Percentiles rank a stretch among this genome's conserved stretches.
phyloP scores from a whole-genome alignment of 2,113 vertebrate genomes.

The Sitta europaea region DNA sequence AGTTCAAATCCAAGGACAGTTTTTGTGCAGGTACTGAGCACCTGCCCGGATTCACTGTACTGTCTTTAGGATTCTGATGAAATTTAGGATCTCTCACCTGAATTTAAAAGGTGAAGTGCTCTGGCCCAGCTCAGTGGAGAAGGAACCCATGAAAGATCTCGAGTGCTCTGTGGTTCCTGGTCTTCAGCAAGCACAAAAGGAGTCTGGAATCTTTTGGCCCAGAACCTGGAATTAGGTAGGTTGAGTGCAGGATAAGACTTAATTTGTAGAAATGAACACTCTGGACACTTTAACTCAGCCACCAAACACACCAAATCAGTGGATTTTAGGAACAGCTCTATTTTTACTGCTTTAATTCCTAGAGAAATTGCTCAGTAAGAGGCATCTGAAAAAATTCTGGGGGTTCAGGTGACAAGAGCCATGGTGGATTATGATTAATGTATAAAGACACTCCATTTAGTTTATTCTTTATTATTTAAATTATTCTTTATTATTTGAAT shows the following conservation, averaged over 20 bases:
- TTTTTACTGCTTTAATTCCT: neutral
- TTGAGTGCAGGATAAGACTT: neutral
- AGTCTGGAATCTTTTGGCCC: neutral
- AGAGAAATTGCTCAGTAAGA: neutral
- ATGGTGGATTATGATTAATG: neutral
- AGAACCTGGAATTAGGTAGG: neutral
- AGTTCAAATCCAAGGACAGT: neutral
- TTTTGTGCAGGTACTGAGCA: neutral
- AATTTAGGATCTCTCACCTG: neutral
- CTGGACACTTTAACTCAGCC: neutral
- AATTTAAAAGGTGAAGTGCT: neutral
- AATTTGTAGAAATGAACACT: neutral
- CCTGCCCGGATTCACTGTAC: neutral
- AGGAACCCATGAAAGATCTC: neutral
- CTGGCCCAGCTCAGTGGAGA: neutral
- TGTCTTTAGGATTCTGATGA: neutral
- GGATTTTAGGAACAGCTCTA: neutral
- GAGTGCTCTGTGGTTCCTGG: neutral
- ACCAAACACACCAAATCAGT: fast-evolving
- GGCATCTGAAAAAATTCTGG: neutral
- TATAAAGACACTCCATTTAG: neutral
- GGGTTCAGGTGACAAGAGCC: neutral
- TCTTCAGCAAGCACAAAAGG: neutral
- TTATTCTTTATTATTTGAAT: too few relatives aligned
- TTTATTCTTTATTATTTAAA: too few relatives aligned